phyloP scores from a whole-genome alignment of 2,797 vertebrate genomes.

The Gambelia wislizenii region DNA sequence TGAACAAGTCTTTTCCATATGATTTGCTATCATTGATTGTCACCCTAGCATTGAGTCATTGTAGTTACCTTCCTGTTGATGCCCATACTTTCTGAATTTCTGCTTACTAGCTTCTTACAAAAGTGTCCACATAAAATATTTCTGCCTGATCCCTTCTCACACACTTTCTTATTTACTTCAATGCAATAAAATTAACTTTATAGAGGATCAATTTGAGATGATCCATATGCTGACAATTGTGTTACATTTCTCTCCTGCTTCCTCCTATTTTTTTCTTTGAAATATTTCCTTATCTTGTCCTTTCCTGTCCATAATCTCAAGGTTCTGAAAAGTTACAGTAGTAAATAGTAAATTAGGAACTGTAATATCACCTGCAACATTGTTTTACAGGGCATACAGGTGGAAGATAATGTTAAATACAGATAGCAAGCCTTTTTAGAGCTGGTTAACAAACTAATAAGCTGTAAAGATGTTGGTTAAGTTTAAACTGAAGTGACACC shows the following conservation, averaged over 20 bases:
- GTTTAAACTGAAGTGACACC: neutral
- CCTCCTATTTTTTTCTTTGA: slow-evolving; percentile 51
- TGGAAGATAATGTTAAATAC: neutral
- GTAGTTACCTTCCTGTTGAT: slow-evolving; percentile 16
- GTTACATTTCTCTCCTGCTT: slow-evolving; percentile 35
- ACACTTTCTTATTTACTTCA: slow-evolving; percentile 44
- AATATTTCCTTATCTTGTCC: slow-evolving; percentile 35
- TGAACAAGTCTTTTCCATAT: slow-evolving; percentile 7
- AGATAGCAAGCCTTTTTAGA: neutral
- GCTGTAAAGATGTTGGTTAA: neutral
- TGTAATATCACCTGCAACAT: slow-evolving; percentile 9
- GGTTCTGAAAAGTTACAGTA: neutral
- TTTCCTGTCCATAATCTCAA: slow-evolving; percentile 33
- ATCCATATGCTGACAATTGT: slow-evolving; percentile 47
- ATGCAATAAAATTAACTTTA: slow-evolving; percentile 49
- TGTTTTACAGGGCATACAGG: rapidly evolving
- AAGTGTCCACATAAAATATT: slow-evolving; percentile 51
- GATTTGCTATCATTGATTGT: slow-evolving; percentile 53
- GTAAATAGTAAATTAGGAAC: neutral
- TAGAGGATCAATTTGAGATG: slow-evolving; percentile 45
- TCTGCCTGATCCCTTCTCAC: slow-evolving; percentile 42
- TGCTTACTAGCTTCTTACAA: slow-evolving; percentile 59
- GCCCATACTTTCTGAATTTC: slow-evolving; percentile 40
- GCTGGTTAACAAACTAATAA: neutral
- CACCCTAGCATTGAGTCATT: slow-evolving; percentile 18